Evolutionary conservation across 2,113 vertebrate species (phyloP).

Genomic region (Syngnathus typhle): DNA sequence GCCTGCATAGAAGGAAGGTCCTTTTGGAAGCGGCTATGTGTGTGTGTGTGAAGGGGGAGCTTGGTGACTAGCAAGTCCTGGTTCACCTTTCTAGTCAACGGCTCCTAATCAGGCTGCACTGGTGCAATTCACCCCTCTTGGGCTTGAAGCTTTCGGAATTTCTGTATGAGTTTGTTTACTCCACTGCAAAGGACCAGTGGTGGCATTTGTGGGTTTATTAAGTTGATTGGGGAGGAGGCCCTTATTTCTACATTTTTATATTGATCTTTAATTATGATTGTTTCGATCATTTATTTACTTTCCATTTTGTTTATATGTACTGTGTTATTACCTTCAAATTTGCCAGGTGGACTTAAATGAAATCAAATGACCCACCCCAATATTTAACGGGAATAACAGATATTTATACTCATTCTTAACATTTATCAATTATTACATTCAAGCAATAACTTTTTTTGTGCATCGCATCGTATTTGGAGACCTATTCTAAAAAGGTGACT

Average conservation of each 20-base stretch:
- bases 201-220: not conserved
- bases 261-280: not conserved
- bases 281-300: too few relatives aligned
- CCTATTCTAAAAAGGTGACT: slow-evolving; percentile 71
- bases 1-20: slow-evolving; percentile 40
- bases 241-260: too few relatives aligned
- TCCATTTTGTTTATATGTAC: not conserved
- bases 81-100: slow-evolving; percentile 25
- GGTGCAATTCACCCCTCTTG: slow-evolving; percentile 15
- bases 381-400: not conserved
- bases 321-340: not conserved
- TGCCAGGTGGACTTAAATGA: not conserved
- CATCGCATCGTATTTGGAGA: slow-evolving; percentile 60
- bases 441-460: slow-evolving; percentile 32
- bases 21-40: slow-evolving; percentile 22
- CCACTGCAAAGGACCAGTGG: not conserved
- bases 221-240: not conserved
- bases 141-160: not conserved
- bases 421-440: not conserved
- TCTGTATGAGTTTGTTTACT: not conserved
- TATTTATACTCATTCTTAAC: not conserved
- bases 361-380: not conserved
- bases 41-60: slow-evolving; percentile 35
- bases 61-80: slow-evolving; percentile 42
- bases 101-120: slow-evolving; percentile 14